These are phyloP conservation scores for Entelurus aequoreus DNA, from an alignment of 2,113 vertebrate genomes.

Conservation along the genomic window DNA sequence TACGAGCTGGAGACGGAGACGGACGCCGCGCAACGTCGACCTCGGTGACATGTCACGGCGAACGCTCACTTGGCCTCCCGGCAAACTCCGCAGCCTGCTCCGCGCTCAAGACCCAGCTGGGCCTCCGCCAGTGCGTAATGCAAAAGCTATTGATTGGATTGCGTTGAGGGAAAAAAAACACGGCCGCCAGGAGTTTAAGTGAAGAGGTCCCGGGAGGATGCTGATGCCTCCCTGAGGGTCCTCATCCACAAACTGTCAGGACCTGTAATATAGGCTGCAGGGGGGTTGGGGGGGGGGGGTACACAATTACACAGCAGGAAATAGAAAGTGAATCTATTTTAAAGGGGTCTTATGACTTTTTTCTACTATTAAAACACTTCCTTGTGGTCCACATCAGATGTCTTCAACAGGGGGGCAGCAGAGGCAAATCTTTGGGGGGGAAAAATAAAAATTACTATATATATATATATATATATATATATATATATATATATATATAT, in stretches of 20 bases:
- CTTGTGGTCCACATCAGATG: no score
- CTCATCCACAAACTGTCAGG: slow-evolving; percentile 49
- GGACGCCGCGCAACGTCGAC: slow-evolving; percentile 6
- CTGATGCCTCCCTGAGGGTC: slow-evolving; percentile 52
- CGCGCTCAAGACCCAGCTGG: slow-evolving; percentile 13
- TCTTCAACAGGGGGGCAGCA: no score
- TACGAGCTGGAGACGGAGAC: slow-evolving; percentile 7
- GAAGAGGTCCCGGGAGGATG: slow-evolving; percentile 44
- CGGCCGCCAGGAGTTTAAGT: slow-evolving; percentile 38
- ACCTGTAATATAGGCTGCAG: slow-evolving; percentile 36
- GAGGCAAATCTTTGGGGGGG: no score
- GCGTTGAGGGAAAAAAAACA: slow-evolving; percentile 37
- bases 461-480: no score
- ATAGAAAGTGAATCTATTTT: neutral
- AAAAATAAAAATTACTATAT: no score
- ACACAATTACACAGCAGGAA: neutral
- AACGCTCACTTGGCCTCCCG: slow-evolving; percentile 29
- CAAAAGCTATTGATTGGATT: slow-evolving; percentile 58
- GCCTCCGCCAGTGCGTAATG: slow-evolving; percentile 35
- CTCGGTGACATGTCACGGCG: slow-evolving; percentile 36
- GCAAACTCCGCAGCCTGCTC: slow-evolving; percentile 16
- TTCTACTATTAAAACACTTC: no score
- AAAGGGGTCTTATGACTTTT: no score
- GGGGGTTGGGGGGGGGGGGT: slow-evolving; percentile 20
- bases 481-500: no score